Conservation (phyloP, 2,113 vertebrate species). For the Prietella phreatophila region DNA sequence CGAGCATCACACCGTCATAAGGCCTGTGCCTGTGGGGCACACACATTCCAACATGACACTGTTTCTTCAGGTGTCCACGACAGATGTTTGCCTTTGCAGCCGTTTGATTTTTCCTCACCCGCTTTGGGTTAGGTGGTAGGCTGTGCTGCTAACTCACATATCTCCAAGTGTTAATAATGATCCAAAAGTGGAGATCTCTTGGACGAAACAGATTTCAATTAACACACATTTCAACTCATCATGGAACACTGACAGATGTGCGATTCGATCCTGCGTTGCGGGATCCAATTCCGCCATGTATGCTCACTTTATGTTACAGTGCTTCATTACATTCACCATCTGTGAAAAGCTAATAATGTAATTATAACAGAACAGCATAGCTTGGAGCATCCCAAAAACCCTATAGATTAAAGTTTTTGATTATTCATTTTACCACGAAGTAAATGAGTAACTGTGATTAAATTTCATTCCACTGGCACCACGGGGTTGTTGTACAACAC, state of each 20-base stretch:
- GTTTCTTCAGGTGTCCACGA: background rate
- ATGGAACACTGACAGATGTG: background rate
- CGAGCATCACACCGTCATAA: background rate
- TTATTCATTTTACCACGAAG: background rate
- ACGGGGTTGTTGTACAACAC: background rate
- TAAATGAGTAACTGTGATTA: background rate
- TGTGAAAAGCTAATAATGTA: background rate
- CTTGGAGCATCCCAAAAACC: background rate
- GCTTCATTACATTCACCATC: background rate
- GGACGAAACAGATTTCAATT: background rate
- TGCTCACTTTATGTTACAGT: background rate
- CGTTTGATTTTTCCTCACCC: conserved; percentile 1
- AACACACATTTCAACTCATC: background rate
- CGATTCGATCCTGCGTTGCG: background rate
- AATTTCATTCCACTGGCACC: background rate
- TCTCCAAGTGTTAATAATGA: background rate
- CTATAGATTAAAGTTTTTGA: conserved; percentile 1
- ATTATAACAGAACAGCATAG: background rate
- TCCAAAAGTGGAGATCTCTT: background rate
- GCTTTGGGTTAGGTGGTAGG: background rate
- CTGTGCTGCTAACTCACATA: background rate
- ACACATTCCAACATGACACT: background rate
- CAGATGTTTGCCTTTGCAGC: conserved; percentile 24
- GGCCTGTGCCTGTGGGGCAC: background rate
- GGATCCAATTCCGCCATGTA: background rate